Percentiles rank a stretch among this genome's conserved stretches.
phyloP scores from a whole-genome alignment of 2,888 invertebrate species.

The Parnassius mnemosyne region DNA sequence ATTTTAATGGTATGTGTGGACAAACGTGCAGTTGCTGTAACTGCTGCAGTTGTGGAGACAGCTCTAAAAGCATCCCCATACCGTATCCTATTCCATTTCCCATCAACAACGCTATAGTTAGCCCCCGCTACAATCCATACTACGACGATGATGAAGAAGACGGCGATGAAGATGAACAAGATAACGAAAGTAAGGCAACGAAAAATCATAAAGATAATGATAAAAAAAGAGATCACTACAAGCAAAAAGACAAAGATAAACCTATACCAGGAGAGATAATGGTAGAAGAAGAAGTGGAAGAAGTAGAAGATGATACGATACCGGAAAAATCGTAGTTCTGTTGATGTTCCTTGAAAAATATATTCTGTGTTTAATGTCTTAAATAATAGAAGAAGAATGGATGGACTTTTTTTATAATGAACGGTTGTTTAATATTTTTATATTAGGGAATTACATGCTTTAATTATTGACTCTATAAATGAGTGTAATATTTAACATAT shows the following conservation, averaged over 20 bases:
- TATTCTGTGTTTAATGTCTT: too few species aligned
- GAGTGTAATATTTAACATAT: too few species aligned
- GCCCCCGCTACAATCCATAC: slow-evolving; percentile 25
- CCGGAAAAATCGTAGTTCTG: neutral
- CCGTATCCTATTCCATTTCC: slow-evolving; percentile 59
- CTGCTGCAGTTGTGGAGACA: slow-evolving; percentile 41
- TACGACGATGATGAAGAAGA: slow-evolving; percentile 27
- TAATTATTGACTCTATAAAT: too few species aligned
- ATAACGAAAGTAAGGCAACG: slow-evolving; percentile 5
- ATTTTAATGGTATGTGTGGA: slow-evolving; percentile 31
- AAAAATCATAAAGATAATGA: slow-evolving; percentile 4
- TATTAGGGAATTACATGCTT: too few species aligned
- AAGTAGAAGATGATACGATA: neutral
- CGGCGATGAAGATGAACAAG: slow-evolving; percentile 9
- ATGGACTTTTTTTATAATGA: too few species aligned
- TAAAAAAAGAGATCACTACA: slow-evolving; percentile 5
- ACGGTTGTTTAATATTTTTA: too few species aligned
- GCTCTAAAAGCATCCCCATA: slow-evolving; percentile 45
- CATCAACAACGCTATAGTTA: slow-evolving; percentile 50
- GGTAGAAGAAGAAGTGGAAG: slow-evolving; percentile 12
- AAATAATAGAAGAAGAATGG: too few species aligned
- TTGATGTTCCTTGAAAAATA: too few species aligned
- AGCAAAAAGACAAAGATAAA: neutral
- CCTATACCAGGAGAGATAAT: slow-evolving; percentile 8
- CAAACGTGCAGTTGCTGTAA: slow-evolving; percentile 38